Evolutionary conservation across 1,140 invertebrate species (phyloP).

Genomic region (Propsilocerus akamusi): DNA sequence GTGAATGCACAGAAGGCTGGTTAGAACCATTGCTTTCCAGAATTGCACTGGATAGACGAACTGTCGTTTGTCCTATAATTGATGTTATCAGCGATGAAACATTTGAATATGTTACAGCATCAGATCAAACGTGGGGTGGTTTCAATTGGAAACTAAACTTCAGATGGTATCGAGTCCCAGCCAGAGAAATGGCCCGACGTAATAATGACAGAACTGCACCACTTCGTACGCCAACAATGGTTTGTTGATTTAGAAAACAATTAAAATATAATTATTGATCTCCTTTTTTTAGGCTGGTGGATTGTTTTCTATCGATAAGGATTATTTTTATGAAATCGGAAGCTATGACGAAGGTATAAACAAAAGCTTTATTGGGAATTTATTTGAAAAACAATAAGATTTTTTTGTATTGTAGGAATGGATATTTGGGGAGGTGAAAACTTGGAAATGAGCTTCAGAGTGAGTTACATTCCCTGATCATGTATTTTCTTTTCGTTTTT

Average conservation of each 20-base stretch:
- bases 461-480: constrained; percentile 30
- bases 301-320: constrained; percentile 87
- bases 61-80: constrained; percentile 94
- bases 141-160: constrained; percentile 99
- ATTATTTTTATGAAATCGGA: constrained; percentile 94
- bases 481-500: constrained; percentile 7
- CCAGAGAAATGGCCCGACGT: constrained; percentile 81
- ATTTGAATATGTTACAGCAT: constrained; percentile 89
- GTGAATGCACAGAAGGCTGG: constrained; percentile 78
- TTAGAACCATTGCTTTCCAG: constrained; percentile 75
- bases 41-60: constrained; percentile 78
- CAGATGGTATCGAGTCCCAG: constrained; percentile 90
- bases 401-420: too few species aligned
- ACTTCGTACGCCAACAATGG: constrained; percentile 87
- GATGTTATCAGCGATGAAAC: constrained; percentile 96
- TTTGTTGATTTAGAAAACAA: not conserved
- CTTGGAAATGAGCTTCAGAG: constrained; percentile 97
- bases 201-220: constrained; percentile 79
- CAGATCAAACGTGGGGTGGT: constrained; percentile 91
- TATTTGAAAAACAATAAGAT: too few species aligned
- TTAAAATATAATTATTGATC: not conserved
- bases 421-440: constrained; percentile 99
- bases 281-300: constrained; percentile 54
- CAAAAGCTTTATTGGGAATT: too few species aligned
- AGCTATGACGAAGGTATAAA: constrained; percentile 94